Percentiles rank a stretch among this genome's conserved stretches.
These are phyloP conservation scores for Chloroceryle amazona DNA, from an alignment of 2,797 vertebrate genomes.

Conservation along the genomic window DNA sequence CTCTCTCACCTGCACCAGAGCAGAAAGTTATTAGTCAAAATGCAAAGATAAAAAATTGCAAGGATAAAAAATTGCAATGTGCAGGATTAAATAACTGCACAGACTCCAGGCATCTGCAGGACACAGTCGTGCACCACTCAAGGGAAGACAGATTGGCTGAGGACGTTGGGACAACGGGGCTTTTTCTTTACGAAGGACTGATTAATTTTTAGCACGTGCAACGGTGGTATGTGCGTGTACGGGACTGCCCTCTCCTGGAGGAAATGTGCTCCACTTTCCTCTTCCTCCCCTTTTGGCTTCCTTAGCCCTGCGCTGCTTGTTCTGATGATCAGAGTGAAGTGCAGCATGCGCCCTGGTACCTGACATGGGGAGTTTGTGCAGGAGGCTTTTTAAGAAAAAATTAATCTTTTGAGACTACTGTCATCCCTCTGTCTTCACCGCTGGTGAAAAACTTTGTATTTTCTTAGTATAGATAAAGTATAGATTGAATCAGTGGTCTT, in stretches of 20 bases:
- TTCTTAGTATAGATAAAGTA: not conserved
- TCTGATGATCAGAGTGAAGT: not conserved
- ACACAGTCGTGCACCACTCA: not conserved
- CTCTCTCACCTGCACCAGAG: not conserved
- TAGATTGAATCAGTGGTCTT: not conserved
- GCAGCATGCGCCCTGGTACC: accelerated
- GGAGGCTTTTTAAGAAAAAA: not conserved
- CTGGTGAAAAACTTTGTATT: not conserved
- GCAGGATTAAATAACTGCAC: not conserved
- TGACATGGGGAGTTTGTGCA: not conserved
- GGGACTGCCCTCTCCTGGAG: conserved; percentile 44
- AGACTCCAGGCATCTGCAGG: not conserved
- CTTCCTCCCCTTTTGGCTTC: not conserved
- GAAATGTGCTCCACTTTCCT: not conserved
- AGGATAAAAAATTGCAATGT: not conserved
- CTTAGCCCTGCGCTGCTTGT: not conserved
- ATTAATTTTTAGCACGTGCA: not conserved
- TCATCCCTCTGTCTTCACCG: not conserved
- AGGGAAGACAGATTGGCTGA: not conserved
- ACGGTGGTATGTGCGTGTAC: not conserved
- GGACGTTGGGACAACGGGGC: accelerated
- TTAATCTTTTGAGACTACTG: not conserved
- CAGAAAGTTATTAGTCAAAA: not conserved
- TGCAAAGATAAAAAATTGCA: not conserved
- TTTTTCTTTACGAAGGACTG: not conserved